phyloP scores from a whole-genome alignment of 2,113 vertebrate genomes.

The Emydura subglobosa region DNA sequence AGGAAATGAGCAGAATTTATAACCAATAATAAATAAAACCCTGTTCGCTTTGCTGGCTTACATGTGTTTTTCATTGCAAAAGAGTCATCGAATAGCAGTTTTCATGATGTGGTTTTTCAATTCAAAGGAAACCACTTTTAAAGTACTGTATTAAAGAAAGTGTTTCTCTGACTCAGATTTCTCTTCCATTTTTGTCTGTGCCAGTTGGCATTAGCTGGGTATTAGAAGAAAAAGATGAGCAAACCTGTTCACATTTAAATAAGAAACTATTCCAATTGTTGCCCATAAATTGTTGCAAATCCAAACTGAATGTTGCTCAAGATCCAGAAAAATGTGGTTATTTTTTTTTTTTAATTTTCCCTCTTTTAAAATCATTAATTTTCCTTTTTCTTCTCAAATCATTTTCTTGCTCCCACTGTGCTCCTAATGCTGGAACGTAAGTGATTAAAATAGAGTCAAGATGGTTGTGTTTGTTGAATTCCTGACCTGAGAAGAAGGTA shows the following conservation, averaged over 20 bases:
- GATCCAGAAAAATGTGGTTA: neutral
- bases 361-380: neutral
- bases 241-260: neutral
- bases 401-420: neutral
- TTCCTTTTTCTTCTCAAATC: fast-evolving
- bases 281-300: neutral
- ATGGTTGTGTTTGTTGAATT: neutral
- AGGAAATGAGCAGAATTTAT: neutral
- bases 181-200: conserved; percentile 14
- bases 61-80: neutral
- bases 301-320: neutral
- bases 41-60: neutral
- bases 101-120: conserved; percentile 21
- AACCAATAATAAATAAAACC: neutral
- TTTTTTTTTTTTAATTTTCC: neutral
- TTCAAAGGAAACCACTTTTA: conserved; percentile 50
- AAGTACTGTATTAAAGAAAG: conserved; percentile 52
- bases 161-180: conserved; percentile 40
- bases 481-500: neutral
- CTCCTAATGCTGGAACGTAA: neutral
- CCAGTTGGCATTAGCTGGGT: conserved; percentile 16
- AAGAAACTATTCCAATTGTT: neutral
- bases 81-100: neutral
- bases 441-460: neutral
- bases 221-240: neutral